Percentiles rank a stretch among this genome's conserved stretches.
phyloP scores from a whole-genome alignment of 2,113 vertebrate species.

The Mellivora capensis region DNA sequence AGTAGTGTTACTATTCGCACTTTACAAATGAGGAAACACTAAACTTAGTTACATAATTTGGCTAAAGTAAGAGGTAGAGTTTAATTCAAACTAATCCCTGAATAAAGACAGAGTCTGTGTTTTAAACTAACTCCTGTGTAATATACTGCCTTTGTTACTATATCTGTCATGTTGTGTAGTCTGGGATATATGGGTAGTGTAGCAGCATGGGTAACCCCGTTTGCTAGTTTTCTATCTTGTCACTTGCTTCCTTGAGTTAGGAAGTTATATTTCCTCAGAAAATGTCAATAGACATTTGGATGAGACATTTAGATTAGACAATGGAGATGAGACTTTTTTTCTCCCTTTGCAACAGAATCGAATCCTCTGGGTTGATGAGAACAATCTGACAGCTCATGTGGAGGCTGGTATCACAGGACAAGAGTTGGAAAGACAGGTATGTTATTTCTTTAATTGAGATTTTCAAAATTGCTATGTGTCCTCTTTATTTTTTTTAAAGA shows the following conservation, averaged over 20 bases:
- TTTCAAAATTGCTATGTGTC: background rate
- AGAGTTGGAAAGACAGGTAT: slow-evolving; percentile 96
- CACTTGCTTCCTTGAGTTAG: slow-evolving; percentile 42
- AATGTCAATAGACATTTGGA: background rate
- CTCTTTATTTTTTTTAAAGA: background rate
- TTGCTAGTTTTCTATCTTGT: background rate
- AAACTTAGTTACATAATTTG: slow-evolving; percentile 7
- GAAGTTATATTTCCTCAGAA: slow-evolving; percentile 45
- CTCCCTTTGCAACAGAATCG: slow-evolving; percentile 87
- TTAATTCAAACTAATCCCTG: slow-evolving; percentile 25
- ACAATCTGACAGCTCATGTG: slow-evolving; percentile 94
- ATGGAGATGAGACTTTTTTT: background rate
- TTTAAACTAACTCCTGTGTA: background rate
- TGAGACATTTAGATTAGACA: too few relatives aligned
- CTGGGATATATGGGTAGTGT: background rate
- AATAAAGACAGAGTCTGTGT: background rate
- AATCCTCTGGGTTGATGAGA: slow-evolving; percentile 98
- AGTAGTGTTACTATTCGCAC: background rate
- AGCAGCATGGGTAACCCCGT: background rate
- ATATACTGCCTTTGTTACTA: background rate
- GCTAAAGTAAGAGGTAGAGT: background rate
- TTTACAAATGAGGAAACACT: slow-evolving; percentile 22
- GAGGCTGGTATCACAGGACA: slow-evolving; percentile 97
- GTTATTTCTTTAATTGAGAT: slow-evolving; percentile 27
- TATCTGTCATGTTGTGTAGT: background rate